Evolutionary conservation across 2,888 invertebrate genomes (phyloP).

Genomic region (Parnassius smintheus): DNA sequence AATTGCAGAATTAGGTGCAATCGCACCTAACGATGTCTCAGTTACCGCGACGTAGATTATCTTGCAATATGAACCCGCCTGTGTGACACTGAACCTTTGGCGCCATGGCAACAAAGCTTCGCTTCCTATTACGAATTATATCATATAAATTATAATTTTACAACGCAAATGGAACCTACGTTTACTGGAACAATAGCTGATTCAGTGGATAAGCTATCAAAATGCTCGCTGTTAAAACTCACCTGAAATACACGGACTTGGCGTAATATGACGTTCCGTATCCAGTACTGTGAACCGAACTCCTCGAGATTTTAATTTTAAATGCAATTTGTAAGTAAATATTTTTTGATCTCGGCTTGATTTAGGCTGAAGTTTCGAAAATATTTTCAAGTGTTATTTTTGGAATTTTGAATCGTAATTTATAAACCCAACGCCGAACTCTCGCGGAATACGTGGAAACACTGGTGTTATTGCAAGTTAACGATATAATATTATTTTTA

Average conservation of each 20-base stretch:
- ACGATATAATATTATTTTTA: constrained; percentile 47
- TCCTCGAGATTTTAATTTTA: not conserved
- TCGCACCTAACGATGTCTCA: constrained; percentile 4
- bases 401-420: constrained; percentile 10
- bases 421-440: constrained; percentile 39
- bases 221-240: constrained; percentile 8
- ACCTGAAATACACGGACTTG: constrained; percentile 14
- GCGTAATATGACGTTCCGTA: constrained; percentile 5
- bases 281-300: not conserved
- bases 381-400: constrained; percentile 8
- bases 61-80: constrained; percentile 26
- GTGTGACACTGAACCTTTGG: constrained; percentile 36
- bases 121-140: constrained; percentile 43
- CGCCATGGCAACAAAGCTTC: constrained; percentile 54
- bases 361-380: not conserved
- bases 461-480: constrained; percentile 37
- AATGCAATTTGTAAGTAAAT: not conserved
- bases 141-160: constrained; percentile 34
- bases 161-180: constrained; percentile 1
- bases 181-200: constrained; percentile 12
- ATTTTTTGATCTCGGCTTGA: not conserved
- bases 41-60: constrained; percentile 1
- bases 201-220: constrained; percentile 3
- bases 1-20: constrained; percentile 6
- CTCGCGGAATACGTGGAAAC: constrained; percentile 35